A percentile compares a stretch with the other conserved stretches of the same genome.
These are phyloP conservation scores for Plectrocnemia conspersa DNA, from an alignment of 1,140 invertebrate genomes.

Conservation along the genomic window DNA sequence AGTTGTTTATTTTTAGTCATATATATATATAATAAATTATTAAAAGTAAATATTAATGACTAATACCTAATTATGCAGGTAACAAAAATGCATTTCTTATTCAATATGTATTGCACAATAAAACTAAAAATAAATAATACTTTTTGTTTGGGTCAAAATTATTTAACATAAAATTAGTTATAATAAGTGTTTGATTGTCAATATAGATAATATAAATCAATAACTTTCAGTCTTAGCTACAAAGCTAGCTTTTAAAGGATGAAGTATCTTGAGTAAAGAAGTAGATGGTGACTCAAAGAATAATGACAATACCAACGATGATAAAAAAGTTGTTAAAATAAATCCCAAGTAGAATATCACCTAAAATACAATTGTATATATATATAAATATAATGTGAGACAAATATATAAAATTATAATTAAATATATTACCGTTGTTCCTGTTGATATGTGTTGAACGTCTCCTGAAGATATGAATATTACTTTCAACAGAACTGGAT, in stretches of 20 bases:
- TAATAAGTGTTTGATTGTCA: too few relatives aligned
- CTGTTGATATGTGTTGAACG: conserved; percentile 24
- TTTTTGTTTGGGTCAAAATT: too few relatives aligned
- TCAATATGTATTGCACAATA: too few relatives aligned
- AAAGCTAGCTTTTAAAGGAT: conserved; percentile 2
- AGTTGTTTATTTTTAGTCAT: too few relatives aligned
- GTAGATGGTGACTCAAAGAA: conserved; percentile 28
- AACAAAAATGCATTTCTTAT: too few relatives aligned
- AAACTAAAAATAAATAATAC: too few relatives aligned
- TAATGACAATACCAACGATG: conserved; percentile 22
- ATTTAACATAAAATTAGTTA: too few relatives aligned
- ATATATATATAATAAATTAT: too few relatives aligned
- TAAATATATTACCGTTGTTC: conserved; percentile 19
- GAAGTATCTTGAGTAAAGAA: conserved; percentile 23
- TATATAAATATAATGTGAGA: background rate
- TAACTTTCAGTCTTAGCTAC: too few relatives aligned
- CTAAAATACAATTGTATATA: conserved; percentile 18
- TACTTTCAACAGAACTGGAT: conserved; percentile 26
- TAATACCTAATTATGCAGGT: too few relatives aligned
- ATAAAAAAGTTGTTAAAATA: conserved; percentile 21
- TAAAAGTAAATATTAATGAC: too few relatives aligned
- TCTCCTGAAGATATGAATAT: conserved; percentile 26
- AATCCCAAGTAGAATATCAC: conserved; percentile 25
- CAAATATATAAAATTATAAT: background rate
- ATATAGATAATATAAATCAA: too few relatives aligned